Conservation (phyloP, 2,113 vertebrate species). For the Rallus limicola region DNA sequence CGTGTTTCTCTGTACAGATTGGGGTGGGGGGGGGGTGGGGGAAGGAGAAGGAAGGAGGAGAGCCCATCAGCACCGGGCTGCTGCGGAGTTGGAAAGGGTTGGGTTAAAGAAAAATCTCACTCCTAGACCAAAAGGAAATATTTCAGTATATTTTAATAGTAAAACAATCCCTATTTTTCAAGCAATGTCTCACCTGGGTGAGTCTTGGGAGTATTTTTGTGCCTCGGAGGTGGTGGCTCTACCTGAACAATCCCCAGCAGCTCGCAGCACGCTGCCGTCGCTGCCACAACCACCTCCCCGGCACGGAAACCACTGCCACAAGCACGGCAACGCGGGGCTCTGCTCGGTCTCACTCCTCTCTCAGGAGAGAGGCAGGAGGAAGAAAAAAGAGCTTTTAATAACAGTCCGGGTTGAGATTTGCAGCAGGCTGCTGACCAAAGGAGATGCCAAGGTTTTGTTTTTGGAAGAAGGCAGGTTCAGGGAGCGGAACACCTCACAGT, state of each 20-base stretch:
- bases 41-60: background rate
- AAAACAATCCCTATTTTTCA: background rate
- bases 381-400: background rate
- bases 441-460: constrained; percentile 37
- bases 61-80: background rate
- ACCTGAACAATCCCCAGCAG: background rate
- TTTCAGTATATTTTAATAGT: constrained; percentile 22
- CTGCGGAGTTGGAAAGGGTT: background rate
- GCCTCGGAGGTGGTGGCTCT: background rate
- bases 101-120: constrained; percentile 11
- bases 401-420: constrained; percentile 32
- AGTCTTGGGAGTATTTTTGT: background rate
- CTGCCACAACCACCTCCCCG: background rate
- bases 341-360: background rate
- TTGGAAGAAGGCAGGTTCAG: constrained; percentile 22
- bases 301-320: background rate
- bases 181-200: constrained; percentile 17
- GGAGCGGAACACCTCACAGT: constrained; percentile 51
- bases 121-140: background rate
- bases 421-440: background rate
- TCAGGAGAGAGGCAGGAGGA: background rate
- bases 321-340: background rate
- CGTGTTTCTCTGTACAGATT: fast-evolving
- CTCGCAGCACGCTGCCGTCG: background rate
- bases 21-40: no score